These are phyloP conservation scores for Phalacrocorax aristotelis DNA, from an alignment of 2,113 vertebrate species.

Conservation along the genomic window DNA sequence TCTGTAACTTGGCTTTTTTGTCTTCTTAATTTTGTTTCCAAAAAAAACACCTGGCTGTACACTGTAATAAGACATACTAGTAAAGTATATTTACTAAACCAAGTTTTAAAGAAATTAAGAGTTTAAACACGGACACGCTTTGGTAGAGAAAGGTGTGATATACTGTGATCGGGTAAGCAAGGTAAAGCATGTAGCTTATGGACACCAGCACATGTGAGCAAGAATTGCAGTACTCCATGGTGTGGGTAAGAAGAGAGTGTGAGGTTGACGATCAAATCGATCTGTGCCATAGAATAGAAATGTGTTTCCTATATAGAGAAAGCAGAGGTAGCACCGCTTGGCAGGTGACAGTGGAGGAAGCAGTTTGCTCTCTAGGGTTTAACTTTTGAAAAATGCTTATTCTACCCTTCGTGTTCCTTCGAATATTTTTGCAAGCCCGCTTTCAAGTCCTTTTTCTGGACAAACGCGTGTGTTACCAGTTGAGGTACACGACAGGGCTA, in stretches of 20 bases:
- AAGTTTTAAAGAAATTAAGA: background rate
- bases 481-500: background rate
- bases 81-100: background rate
- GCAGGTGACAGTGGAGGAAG: background rate
- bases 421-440: accelerated
- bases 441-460: accelerated
- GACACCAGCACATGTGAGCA: background rate
- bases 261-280: background rate
- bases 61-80: background rate
- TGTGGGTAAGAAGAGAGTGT: background rate
- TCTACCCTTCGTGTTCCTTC: background rate
- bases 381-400: background rate
- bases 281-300: background rate
- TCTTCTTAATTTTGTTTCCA: background rate
- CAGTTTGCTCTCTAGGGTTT: background rate
- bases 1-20: background rate
- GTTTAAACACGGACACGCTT: background rate
- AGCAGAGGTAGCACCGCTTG: background rate
- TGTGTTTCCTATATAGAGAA: background rate
- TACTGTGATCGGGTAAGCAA: accelerated
- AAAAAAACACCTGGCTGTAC: background rate
- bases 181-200: background rate
- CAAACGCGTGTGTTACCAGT: accelerated
- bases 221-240: accelerated
- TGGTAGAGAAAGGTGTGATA: background rate